Evolutionary conservation across 2,888 invertebrate species (phyloP).

Genomic region (Mactromeris polynyma): DNA sequence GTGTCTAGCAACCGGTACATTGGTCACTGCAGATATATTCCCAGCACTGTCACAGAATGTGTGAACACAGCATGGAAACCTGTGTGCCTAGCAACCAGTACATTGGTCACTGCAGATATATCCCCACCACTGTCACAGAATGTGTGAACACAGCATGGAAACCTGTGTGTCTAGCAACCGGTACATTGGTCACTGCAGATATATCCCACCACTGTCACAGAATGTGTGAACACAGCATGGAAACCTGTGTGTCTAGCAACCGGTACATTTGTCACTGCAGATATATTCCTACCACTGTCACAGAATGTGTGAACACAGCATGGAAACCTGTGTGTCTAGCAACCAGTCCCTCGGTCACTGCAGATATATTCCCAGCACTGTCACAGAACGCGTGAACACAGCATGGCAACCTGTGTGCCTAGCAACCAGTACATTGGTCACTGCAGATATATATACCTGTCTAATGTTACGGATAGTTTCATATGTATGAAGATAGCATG

Average conservation of each 20-base stretch:
- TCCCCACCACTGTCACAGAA: no score
- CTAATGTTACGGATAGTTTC: no score
- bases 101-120: no score
- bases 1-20: not conserved
- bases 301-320: not conserved
- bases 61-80: no score
- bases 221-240: not conserved
- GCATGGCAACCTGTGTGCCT: not conserved
- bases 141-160: no score
- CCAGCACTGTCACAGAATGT: no score
- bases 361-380: not conserved
- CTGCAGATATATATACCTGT: not conserved
- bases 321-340: not conserved
- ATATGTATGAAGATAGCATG: no score
- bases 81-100: no score
- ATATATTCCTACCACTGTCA: not conserved
- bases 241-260: not conserved
- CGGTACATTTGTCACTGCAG: not conserved
- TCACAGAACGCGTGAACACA: not conserved
- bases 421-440: not conserved
- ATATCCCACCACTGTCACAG: not conserved
- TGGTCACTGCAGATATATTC: not conserved
- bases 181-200: not conserved
- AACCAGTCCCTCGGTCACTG: not conserved
- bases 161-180: no score